A percentile compares a stretch with the other conserved stretches of the same genome.
phyloP scores from a whole-genome alignment of 2,888 invertebrate species.

The Lepidocyrtinus sp. region DNA sequence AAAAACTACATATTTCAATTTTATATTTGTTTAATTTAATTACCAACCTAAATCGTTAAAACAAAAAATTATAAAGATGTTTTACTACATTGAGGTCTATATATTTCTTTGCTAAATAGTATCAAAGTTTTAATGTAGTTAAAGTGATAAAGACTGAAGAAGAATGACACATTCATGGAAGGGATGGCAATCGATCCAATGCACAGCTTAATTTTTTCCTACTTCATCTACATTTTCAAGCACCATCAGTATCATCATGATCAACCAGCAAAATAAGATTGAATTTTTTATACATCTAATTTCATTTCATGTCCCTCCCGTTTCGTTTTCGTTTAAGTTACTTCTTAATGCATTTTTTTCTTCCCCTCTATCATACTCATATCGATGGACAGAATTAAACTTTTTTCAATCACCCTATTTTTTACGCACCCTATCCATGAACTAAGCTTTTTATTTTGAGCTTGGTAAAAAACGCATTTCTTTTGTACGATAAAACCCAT shows the following conservation, averaged over 20 bases:
- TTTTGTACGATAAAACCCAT: constrained; percentile 11
- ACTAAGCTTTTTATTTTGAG: constrained; percentile 16
- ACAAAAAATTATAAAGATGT: too few species aligned
- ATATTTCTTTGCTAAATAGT: too few species aligned
- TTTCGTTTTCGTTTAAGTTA: constrained; percentile 17
- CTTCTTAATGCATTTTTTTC: constrained; percentile 63
- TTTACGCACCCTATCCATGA: constrained; percentile 24
- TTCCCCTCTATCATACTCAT: constrained; percentile 30
- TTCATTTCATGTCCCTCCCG: constrained; percentile 63
- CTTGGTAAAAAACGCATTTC: constrained; percentile 6
- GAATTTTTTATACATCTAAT: constrained; percentile 57
- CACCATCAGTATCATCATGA: not conserved
- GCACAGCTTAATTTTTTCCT: too few species aligned
- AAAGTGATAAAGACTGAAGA: too few species aligned
- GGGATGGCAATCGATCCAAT: too few species aligned
- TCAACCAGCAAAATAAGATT: constrained; percentile 41
- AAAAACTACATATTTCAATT: too few species aligned
- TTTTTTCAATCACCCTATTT: constrained; percentile 6
- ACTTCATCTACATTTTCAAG: too few species aligned
- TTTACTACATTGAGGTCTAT: too few species aligned
- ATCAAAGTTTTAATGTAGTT: too few species aligned
- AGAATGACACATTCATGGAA: too few species aligned
- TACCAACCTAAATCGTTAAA: too few species aligned
- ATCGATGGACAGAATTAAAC: not conserved
- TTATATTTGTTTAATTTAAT: too few species aligned